Evolutionary conservation across 2,888 invertebrate species (phyloP).

Genomic region (Cheilosia pagana): DNA sequence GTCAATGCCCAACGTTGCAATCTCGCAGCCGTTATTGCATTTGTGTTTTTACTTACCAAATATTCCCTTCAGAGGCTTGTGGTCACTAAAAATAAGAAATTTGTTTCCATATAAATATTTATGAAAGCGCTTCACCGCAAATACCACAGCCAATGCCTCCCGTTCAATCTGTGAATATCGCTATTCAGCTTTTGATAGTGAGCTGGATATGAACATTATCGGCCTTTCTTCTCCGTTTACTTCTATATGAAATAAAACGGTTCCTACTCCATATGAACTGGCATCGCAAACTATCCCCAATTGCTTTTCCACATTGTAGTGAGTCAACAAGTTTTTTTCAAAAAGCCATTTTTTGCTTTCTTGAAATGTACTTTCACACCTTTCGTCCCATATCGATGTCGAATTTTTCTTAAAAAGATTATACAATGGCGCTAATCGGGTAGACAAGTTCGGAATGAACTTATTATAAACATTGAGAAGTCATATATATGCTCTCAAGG

Average conservation of each 20-base stretch:
- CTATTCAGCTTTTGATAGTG: conserved; percentile 12
- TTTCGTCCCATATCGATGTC: conserved; percentile 53
- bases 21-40: conserved; percentile 22
- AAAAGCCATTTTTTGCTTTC: conserved; percentile 20
- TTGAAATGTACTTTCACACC: conserved; percentile 24
- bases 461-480: conserved; percentile 49
- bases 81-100: conserved; percentile 13
- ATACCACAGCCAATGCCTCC: conserved; percentile 24
- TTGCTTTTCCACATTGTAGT: conserved; percentile 40
- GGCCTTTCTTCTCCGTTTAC: conserved; percentile 20
- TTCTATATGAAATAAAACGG: conserved; percentile 31
- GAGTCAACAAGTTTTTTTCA: conserved; percentile 16
- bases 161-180: conserved; percentile 19
- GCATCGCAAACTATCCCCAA: conserved; percentile 44
- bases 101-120: conserved; percentile 47
- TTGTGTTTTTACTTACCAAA: conserved; percentile 17
- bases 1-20: conserved; percentile 52
- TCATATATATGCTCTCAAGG: conserved; percentile 44
- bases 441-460: conserved; percentile 42
- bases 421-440: conserved; percentile 17
- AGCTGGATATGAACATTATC: conserved; percentile 24
- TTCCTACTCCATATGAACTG: conserved; percentile 41
- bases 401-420: conserved; percentile 39
- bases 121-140: conserved; percentile 14
- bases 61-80: conserved; percentile 9